Conservation (phyloP, 2,113 vertebrate species). For the Pitta sordida region DNA sequence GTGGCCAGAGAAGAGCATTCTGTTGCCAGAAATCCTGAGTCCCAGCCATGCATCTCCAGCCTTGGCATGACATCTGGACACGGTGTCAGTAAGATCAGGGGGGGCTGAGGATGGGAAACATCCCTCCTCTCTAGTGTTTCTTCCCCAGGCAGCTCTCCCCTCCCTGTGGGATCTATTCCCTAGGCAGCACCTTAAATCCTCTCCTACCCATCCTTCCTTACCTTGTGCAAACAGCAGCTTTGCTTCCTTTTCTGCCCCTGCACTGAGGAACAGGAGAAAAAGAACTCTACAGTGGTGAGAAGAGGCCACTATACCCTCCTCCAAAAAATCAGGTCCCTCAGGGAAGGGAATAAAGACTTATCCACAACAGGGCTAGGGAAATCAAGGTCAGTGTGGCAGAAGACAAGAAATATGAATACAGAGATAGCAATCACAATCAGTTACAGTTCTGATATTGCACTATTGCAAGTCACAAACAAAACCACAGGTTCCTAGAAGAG, state of each 20-base stretch:
- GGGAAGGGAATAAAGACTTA: background rate
- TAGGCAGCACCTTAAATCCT: background rate
- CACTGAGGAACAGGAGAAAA: background rate
- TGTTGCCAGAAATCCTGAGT: background rate
- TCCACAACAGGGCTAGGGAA: background rate
- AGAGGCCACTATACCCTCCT: background rate
- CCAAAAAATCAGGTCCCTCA: background rate
- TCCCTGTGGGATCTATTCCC: background rate
- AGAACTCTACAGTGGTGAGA: background rate
- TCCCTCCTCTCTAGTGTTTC: background rate
- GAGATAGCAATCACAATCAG: background rate
- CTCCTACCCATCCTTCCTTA: background rate
- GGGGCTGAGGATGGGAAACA: background rate
- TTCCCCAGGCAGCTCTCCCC: background rate
- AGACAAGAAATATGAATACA: background rate
- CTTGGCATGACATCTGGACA: accelerated
- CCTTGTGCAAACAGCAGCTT: background rate
- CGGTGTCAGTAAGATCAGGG: accelerated
- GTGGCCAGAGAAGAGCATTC: background rate
- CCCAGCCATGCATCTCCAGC: background rate
- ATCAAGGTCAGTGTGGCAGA: background rate
- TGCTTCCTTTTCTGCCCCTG: background rate
- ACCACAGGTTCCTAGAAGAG: background rate
- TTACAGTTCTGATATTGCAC: background rate
- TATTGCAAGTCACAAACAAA: background rate